Percentiles rank a stretch among this genome's conserved stretches.
Evolutionary conservation across 2,113 vertebrate genomes (phyloP).

Genomic region (Microcebus lehilahytsara): DNA sequence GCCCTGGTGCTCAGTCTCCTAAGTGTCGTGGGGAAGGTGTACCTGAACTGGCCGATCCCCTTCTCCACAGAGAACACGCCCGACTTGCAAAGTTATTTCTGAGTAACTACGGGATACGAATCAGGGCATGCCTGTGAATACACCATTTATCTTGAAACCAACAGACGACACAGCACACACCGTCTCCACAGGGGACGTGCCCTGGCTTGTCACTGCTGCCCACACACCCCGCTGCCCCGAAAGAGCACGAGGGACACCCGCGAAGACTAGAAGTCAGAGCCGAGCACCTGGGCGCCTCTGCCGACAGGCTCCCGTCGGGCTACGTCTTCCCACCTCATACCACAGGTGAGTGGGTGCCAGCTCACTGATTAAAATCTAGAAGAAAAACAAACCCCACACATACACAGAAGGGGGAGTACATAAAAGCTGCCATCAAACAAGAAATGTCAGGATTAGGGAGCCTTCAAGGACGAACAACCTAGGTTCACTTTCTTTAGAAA

Average conservation of each 20-base stretch:
- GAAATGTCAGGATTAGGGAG: too few relatives aligned
- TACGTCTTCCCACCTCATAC: accelerated
- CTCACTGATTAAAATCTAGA: background rate
- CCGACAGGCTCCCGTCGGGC: too few relatives aligned
- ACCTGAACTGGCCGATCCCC: background rate
- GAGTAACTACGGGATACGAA: background rate
- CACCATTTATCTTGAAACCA: background rate
- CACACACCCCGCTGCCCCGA: too few relatives aligned
- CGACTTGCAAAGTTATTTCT: background rate
- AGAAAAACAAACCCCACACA: background rate
- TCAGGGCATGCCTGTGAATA: background rate
- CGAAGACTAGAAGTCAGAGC: accelerated
- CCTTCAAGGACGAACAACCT: too few relatives aligned
- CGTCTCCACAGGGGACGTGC: accelerated
- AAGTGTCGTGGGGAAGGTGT: background rate
- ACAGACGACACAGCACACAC: background rate
- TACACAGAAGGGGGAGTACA: background rate
- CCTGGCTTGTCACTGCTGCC: too few relatives aligned
- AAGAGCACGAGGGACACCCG: background rate
- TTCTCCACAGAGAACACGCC: background rate
- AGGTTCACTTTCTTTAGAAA: background rate
- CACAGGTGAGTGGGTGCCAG: background rate
- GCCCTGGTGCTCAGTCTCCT: background rate
- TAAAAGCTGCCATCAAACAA: background rate
- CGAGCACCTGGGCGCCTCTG: accelerated